Percentiles rank a stretch among this genome's conserved stretches.
phyloP scores from a whole-genome alignment of 2,797 vertebrate species.

The Mus spretus region DNA sequence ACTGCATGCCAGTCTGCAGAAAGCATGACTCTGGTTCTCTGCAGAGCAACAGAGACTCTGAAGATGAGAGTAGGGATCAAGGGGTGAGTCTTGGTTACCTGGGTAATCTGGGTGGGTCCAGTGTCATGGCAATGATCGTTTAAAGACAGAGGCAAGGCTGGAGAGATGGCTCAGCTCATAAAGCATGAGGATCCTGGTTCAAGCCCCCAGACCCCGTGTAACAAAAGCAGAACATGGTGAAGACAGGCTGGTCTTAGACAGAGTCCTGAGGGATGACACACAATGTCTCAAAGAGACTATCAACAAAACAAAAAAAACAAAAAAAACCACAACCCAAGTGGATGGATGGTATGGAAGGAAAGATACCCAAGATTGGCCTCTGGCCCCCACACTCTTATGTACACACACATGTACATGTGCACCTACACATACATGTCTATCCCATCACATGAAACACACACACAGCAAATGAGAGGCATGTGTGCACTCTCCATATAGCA shows the following conservation, averaged over 20 bases:
- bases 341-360: background rate
- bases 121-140: background rate
- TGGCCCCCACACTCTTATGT: background rate
- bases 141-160: background rate
- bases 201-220: too few relatives aligned
- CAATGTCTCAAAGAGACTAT: background rate
- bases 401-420: too few relatives aligned
- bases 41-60: background rate
- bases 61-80: background rate
- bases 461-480: background rate
- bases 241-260: background rate
- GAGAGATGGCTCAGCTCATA: background rate
- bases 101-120: background rate
- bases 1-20: background rate
- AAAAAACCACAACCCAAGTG: too few relatives aligned
- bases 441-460: background rate
- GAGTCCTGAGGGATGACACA: background rate
- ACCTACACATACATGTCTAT: background rate
- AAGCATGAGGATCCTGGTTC: background rate
- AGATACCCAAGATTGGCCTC: background rate
- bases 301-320: background rate
- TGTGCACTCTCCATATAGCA: accelerated
- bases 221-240: background rate
- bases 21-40: background rate
- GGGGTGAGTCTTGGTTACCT: background rate